Evolutionary conservation across 2,797 vertebrate genomes (phyloP).

Genomic region (Acrossocheilus fasciatus): DNA sequence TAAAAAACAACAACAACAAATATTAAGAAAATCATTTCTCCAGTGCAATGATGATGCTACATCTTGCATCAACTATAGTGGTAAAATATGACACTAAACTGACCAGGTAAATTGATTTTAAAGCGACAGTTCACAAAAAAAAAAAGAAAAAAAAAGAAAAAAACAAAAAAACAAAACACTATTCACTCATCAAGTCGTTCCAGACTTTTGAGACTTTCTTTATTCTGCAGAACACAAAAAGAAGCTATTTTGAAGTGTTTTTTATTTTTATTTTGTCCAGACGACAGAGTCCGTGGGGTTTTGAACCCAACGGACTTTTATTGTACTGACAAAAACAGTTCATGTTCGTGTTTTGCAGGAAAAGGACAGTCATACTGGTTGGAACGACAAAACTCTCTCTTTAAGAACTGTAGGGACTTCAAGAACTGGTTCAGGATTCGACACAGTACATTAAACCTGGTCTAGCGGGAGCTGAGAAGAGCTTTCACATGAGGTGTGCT

Average conservation of each 20-base stretch:
- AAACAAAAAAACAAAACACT: no score
- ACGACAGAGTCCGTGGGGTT: background rate
- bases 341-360: background rate
- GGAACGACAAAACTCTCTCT: background rate
- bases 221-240: background rate
- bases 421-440: background rate
- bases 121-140: background rate
- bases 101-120: slow-evolving; percentile 1
- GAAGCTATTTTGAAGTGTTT: background rate
- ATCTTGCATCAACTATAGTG: background rate
- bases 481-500: slow-evolving; percentile 26
- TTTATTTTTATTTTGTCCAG: background rate
- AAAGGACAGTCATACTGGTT: background rate
- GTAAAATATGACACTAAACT: background rate
- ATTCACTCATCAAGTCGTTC: background rate
- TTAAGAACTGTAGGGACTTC: slow-evolving; percentile 1
- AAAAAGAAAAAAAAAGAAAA: background rate
- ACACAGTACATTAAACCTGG: slow-evolving; percentile 27
- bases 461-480: slow-evolving; percentile 9
- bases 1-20: no score
- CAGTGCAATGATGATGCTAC: background rate
- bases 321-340: background rate
- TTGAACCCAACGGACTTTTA: background rate
- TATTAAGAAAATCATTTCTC: background rate
- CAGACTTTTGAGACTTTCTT: background rate